These are phyloP conservation scores for Agriotes lineatus DNA, from an alignment of 2,888 invertebrate genomes.

Conservation along the genomic window DNA sequence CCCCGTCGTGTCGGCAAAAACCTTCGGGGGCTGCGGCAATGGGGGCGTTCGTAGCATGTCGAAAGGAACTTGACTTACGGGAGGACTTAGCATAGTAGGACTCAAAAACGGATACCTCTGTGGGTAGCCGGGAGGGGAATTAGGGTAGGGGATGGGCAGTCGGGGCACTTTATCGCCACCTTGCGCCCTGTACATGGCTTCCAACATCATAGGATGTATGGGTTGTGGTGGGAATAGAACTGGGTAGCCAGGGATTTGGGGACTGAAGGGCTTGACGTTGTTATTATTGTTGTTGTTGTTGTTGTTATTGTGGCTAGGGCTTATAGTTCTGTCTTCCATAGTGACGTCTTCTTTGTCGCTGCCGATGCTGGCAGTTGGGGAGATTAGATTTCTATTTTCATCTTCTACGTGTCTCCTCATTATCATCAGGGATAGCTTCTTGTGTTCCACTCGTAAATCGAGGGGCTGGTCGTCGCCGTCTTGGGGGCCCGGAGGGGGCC, in stretches of 20 bases:
- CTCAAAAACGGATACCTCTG: constrained; percentile 67
- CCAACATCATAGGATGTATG: constrained; percentile 78
- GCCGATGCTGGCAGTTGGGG: constrained; percentile 67
- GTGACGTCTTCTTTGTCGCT: constrained; percentile 63
- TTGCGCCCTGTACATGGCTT: constrained; percentile 76
- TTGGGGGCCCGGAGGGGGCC: constrained; percentile 69
- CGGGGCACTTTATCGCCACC: constrained; percentile 70
- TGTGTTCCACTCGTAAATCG: constrained; percentile 88
- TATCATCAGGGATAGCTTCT: constrained; percentile 71
- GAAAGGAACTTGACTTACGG: constrained; percentile 69
- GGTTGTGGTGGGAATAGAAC: constrained; percentile 73
- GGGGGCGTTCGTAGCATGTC: constrained; percentile 69
- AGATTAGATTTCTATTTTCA: constrained; percentile 88
- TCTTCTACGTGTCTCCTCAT: constrained; percentile 76
- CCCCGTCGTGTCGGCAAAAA: constrained; percentile 67
- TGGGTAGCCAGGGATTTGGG: constrained; percentile 64
- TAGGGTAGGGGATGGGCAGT: constrained; percentile 72
- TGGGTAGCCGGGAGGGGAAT: constrained; percentile 65
- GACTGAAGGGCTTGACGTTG: constrained; percentile 60
- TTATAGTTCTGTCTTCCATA: constrained; percentile 57
- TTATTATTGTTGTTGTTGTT: constrained; percentile 48
- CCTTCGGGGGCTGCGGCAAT: constrained; percentile 60
- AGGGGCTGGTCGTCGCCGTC: constrained; percentile 81
- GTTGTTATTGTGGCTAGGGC: constrained; percentile 46
- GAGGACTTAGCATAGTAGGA: constrained; percentile 65